Evolutionary conservation across 2,888 invertebrate species (phyloP).

Genomic region (Drosophila helvetica): DNA sequence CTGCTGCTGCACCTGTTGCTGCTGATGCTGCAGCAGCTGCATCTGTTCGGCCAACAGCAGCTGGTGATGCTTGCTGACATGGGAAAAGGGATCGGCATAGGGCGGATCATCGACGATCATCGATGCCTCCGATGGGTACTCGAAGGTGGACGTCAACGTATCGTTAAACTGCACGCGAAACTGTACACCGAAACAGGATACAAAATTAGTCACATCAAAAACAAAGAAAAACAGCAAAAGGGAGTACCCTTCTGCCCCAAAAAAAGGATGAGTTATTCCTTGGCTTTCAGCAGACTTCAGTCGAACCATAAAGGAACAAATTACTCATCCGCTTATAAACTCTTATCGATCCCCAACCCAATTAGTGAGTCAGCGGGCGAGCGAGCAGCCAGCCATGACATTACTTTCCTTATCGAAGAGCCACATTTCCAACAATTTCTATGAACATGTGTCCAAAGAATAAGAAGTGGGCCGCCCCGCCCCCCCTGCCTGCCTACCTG

Average conservation of each 20-base stretch:
- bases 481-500: no score
- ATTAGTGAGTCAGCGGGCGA: background rate
- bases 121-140: constrained; percentile 96
- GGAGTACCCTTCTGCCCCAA: constrained; percentile 1
- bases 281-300: background rate
- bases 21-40: constrained; percentile 58
- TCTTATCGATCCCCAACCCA: background rate
- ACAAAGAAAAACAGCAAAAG: constrained; percentile 1
- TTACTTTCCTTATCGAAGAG: background rate
- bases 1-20: constrained; percentile 52
- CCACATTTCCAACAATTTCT: background rate
- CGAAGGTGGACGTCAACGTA: constrained; percentile 93
- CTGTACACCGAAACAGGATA: constrained; percentile 85
- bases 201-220: constrained; percentile 7
- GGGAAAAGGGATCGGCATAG: constrained; percentile 72
- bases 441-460: background rate
- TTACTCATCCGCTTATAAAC: background rate
- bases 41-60: constrained; percentile 70
- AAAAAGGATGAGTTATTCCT: background rate
- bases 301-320: background rate
- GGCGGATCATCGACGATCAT: constrained; percentile 88
- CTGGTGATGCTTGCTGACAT: constrained; percentile 71
- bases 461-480: background rate
- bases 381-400: background rate
- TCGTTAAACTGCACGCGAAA: constrained; percentile 95